Percentiles rank a stretch among this genome's conserved stretches.
phyloP scores from a whole-genome alignment of 1,140 invertebrate genomes.

The Diachasma alloeum region DNA sequence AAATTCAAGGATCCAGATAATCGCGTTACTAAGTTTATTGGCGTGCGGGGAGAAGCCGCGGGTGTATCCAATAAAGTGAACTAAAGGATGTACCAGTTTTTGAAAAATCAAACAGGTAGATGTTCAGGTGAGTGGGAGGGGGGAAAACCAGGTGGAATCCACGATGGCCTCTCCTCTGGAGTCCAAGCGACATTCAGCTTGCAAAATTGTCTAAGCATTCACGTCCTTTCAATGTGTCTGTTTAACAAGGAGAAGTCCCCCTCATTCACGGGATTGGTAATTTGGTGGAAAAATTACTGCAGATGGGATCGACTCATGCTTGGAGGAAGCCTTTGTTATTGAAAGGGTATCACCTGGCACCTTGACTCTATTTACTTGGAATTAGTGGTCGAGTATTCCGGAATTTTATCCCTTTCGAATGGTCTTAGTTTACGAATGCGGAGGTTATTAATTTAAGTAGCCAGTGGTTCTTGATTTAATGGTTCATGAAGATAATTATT shows the following conservation, averaged over 20 bases:
- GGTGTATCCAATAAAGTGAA: conserved; percentile 17
- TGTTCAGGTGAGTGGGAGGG: neutral
- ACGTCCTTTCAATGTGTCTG: conserved; percentile 19
- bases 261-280: conserved; percentile 46
- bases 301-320: neutral
- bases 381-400: no score
- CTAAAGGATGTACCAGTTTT: conserved; percentile 16
- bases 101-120: neutral
- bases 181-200: neutral
- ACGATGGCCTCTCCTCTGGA: neutral
- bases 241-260: neutral
- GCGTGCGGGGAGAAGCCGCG: conserved; percentile 40
- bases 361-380: no score
- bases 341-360: no score
- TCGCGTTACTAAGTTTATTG: conserved; percentile 60
- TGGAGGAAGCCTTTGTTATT: no score
- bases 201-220: neutral
- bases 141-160: neutral
- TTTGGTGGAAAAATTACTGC: conserved; percentile 44
- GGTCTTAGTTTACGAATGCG: no score
- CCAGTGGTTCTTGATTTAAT: no score
- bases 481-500: no score
- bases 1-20: conserved; percentile 50
- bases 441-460: no score
- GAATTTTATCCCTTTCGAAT: no score